phyloP scores from a whole-genome alignment of 2,888 invertebrate genomes.

The Electrophaes corylata region DNA sequence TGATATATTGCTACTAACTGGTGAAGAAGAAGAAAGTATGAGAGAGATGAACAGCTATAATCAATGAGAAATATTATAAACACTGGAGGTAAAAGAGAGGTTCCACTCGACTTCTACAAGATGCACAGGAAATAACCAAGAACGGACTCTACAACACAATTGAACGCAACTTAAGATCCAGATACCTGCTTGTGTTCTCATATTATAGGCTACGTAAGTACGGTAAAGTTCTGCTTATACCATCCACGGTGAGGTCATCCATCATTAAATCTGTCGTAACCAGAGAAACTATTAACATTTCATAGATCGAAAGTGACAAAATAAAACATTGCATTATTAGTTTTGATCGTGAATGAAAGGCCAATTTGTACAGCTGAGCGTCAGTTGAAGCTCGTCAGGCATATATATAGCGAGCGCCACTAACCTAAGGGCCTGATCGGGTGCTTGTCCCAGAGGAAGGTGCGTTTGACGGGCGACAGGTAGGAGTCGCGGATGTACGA shows the following conservation, averaged over 20 bases:
- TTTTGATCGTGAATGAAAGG: slow-evolving; percentile 54
- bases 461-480: slow-evolving; percentile 95
- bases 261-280: slow-evolving; percentile 81
- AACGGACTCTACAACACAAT: slow-evolving; percentile 38
- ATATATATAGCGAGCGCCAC: slow-evolving; percentile 81
- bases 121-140: slow-evolving; percentile 29
- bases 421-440: slow-evolving; percentile 95
- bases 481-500: slow-evolving; percentile 94
- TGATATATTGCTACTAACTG: slow-evolving; percentile 14
- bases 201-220: slow-evolving; percentile 80
- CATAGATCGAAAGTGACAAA: slow-evolving; percentile 28
- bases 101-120: slow-evolving; percentile 26
- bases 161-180: slow-evolving; percentile 38
- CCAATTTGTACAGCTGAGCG: slow-evolving; percentile 69
- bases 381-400: slow-evolving; percentile 54
- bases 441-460: slow-evolving; percentile 95
- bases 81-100: slow-evolving; percentile 19
- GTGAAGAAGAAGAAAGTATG: slow-evolving; percentile 23
- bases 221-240: slow-evolving; percentile 78
- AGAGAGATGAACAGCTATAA: slow-evolving; percentile 12
- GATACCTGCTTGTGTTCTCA: slow-evolving; percentile 63
- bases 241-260: slow-evolving; percentile 77
- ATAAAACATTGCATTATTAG: slow-evolving; percentile 45
- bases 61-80: slow-evolving; percentile 18
- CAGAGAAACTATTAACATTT: slow-evolving; percentile 50